phyloP scores from a whole-genome alignment of 2,113 vertebrate genomes.

The Procavia capensis region DNA sequence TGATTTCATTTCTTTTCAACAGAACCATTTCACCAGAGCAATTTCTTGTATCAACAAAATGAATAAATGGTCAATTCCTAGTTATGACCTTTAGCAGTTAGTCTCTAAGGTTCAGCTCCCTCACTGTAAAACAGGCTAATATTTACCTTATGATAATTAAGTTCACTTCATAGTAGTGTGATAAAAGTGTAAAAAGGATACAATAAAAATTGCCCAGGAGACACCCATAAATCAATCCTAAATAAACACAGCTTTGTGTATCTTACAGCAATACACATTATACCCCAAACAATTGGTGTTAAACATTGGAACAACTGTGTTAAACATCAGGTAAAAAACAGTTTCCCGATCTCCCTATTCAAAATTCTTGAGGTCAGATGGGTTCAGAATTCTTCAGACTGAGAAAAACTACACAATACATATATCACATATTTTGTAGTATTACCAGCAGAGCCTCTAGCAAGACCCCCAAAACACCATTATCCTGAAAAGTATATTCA shows the following conservation, averaged over 20 bases:
- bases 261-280: not conserved
- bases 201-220: not conserved
- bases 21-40: constrained; percentile 23
- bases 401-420: not conserved
- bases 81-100: not conserved
- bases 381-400: not conserved
- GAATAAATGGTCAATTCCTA: constrained; percentile 21
- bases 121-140: not conserved
- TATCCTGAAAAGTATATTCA: not conserved
- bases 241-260: not conserved
- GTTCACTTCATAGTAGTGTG: constrained; percentile 13
- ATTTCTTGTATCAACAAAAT: constrained; percentile 4
- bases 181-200: not conserved
- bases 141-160: not conserved
- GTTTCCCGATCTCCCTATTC: not conserved
- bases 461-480: not conserved
- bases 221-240: not conserved
- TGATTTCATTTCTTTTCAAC: not conserved
- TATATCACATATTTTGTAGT: not conserved
- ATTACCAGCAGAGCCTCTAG: not conserved
- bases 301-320: not conserved
- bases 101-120: not conserved
- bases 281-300: not conserved
- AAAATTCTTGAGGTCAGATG: not conserved
- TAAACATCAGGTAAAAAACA: not conserved